A percentile compares a stretch with the other conserved stretches of the same genome.
Evolutionary conservation across 2,797 vertebrate genomes (phyloP).

Genomic region (Eupleurogrammus muticus): DNA sequence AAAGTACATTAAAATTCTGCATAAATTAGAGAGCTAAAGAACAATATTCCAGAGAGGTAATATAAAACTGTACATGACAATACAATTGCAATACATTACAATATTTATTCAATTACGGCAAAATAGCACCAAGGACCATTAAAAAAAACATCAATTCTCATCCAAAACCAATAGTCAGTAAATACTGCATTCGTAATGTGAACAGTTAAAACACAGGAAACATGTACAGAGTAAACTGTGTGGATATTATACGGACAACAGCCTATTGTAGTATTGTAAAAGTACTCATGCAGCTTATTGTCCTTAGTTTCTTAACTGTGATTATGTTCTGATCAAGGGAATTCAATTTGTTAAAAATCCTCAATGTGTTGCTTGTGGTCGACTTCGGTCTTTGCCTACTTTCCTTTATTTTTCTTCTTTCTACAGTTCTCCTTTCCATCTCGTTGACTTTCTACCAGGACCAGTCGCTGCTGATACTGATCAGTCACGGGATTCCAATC

Average conservation of each 20-base stretch:
- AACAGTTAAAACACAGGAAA: conserved; percentile 61
- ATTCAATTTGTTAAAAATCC: conserved; percentile 44
- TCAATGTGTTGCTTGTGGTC: conserved; percentile 33
- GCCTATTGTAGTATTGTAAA: conserved; percentile 21
- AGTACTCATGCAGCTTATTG: conserved; percentile 52
- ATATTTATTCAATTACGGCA: conserved; percentile 80
- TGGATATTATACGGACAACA: conserved; percentile 26
- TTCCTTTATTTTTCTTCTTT: conserved; percentile 19
- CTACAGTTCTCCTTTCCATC: conserved; percentile 33
- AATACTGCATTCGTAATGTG: conserved; percentile 68
- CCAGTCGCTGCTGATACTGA: conserved; percentile 34
- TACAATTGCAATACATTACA: conserved; percentile 84
- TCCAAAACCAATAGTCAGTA: conserved; percentile 61
- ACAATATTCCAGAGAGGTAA: conserved; percentile 80
- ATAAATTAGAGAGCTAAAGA: conserved; percentile 82
- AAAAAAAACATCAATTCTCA: conserved; percentile 41
- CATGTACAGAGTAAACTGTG: conserved; percentile 35
- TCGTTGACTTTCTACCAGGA: conserved; percentile 45
- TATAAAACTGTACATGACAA: conserved; percentile 86
- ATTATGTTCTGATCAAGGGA: conserved; percentile 52
- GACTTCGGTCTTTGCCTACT: conserved; percentile 32
- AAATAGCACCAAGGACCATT: conserved; percentile 78
- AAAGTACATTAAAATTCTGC: conserved; percentile 80
- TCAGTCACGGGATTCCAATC: conserved; percentile 48
- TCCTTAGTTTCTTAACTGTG: conserved; percentile 53